Percentiles rank a stretch among this genome's conserved stretches.
These are phyloP conservation scores for Microtus ochrogaster DNA, from an alignment of 2,113 vertebrate genomes.

Conservation along the genomic window DNA sequence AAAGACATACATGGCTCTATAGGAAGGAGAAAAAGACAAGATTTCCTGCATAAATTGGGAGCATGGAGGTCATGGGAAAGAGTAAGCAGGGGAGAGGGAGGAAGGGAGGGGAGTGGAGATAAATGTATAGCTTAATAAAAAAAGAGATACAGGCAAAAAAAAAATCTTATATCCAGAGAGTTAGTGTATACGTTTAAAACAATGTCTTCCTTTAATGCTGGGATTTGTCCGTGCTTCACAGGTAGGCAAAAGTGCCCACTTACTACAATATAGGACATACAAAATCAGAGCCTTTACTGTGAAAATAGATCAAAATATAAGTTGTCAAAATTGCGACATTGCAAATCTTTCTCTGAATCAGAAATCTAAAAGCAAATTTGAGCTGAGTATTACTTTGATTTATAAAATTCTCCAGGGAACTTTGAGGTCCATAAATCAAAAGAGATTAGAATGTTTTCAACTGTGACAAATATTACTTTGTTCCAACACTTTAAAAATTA, in stretches of 20 bases:
- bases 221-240: not conserved
- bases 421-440: conserved; percentile 58
- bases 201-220: not conserved
- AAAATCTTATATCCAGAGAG: not conserved
- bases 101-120: no score
- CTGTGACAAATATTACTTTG: conserved; percentile 70
- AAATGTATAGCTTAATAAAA: no score
- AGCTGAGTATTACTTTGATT: conserved; percentile 64
- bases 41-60: no score
- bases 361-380: conserved; percentile 52
- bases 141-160: no score
- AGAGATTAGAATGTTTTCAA: conserved; percentile 66
- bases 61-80: no score
- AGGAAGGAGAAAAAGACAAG: no score
- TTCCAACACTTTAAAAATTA: conserved; percentile 58
- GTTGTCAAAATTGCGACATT: conserved; percentile 37
- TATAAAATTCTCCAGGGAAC: conserved; percentile 59
- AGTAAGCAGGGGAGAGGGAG: no score
- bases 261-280: not conserved
- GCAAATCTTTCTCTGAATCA: conserved; percentile 48
- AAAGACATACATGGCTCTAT: no score
- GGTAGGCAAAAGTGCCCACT: not conserved
- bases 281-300: conserved; percentile 17
- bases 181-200: not conserved
- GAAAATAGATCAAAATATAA: conserved; percentile 30